Conservation (phyloP, 2,797 vertebrate genomes). For the Synanceia verrucosa region DNA sequence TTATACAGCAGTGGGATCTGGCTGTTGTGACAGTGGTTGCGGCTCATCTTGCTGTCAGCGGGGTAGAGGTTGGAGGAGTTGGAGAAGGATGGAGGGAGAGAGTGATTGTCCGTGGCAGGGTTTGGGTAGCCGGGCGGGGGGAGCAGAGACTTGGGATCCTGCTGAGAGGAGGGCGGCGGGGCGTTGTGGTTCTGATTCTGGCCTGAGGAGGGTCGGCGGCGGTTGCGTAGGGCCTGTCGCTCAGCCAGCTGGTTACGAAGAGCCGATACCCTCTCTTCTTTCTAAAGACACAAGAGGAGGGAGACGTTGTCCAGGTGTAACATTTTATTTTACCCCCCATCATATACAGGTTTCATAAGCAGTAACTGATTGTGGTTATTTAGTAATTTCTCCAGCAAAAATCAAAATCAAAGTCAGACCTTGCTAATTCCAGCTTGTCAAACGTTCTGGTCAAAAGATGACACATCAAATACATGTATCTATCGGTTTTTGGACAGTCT, state of each 20-base stretch:
- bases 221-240: slow-evolving; percentile 90
- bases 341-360: not conserved
- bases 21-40: slow-evolving; percentile 93
- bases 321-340: not conserved
- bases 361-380: not conserved
- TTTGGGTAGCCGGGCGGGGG: slow-evolving; percentile 83
- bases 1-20: slow-evolving; percentile 94
- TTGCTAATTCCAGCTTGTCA: not conserved
- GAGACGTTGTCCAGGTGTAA: not conserved
- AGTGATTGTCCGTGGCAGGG: slow-evolving; percentile 81
- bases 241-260: slow-evolving; percentile 92
- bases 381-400: not conserved
- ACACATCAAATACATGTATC: too few relatives aligned
- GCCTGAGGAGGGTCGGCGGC: slow-evolving; percentile 84
- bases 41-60: slow-evolving; percentile 87
- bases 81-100: slow-evolving; percentile 84
- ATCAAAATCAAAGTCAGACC: too few relatives aligned
- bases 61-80: slow-evolving; percentile 88
- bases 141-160: slow-evolving; percentile 82
- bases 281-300: slow-evolving; percentile 73
- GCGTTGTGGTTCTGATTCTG: slow-evolving; percentile 85
- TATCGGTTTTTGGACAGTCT: not conserved
- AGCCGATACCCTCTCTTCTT: slow-evolving; percentile 92
- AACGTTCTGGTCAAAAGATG: too few relatives aligned
- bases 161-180: slow-evolving; percentile 74